Percentiles rank a stretch among this genome's conserved stretches.
These are phyloP conservation scores for Hemistola chrysoprasaria DNA, from an alignment of 2,888 invertebrate genomes.

Conservation along the genomic window DNA sequence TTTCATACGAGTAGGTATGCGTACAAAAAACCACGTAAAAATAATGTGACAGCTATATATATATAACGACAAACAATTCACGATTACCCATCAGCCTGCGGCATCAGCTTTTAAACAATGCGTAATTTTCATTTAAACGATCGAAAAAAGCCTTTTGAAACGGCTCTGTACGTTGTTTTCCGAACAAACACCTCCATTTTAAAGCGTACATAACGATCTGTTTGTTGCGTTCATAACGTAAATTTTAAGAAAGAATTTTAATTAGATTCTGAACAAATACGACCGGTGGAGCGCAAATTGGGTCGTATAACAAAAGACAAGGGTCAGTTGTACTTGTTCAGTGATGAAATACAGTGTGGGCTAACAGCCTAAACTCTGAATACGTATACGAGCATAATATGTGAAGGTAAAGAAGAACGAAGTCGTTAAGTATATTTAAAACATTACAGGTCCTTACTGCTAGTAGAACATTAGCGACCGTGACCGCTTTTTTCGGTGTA, in stretches of 20 bases:
- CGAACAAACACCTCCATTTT: constrained; percentile 29
- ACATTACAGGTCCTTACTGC: too few relatives aligned
- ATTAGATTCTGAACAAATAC: constrained; percentile 59
- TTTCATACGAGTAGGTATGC: too few relatives aligned
- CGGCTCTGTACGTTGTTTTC: constrained; percentile 33
- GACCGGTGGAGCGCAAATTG: constrained; percentile 48
- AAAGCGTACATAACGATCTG: constrained; percentile 34
- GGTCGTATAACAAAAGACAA: constrained; percentile 57
- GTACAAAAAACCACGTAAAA: too few relatives aligned
- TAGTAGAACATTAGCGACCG: constrained; percentile 8
- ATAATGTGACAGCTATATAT: too few relatives aligned
- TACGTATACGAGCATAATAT: too few relatives aligned
- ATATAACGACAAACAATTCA: too few relatives aligned
- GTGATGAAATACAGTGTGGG: constrained; percentile 24
- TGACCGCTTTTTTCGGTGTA: constrained; percentile 55
- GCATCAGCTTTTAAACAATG: too few relatives aligned
- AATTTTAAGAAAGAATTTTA: constrained; percentile 53
- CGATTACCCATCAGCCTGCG: too few relatives aligned
- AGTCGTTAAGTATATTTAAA: too few relatives aligned
- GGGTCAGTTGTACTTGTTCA: constrained; percentile 45
- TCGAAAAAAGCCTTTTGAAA: constrained; percentile 13
- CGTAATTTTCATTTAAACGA: constrained; percentile 8
- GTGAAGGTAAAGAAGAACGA: too few relatives aligned
- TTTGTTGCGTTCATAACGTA: constrained; percentile 46
- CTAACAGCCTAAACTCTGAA: too few relatives aligned